Percentiles rank a stretch among this genome's conserved stretches.
Evolutionary conservation across 1,140 invertebrate species (phyloP).

Genomic region (Aphelenchoides besseyi): DNA sequence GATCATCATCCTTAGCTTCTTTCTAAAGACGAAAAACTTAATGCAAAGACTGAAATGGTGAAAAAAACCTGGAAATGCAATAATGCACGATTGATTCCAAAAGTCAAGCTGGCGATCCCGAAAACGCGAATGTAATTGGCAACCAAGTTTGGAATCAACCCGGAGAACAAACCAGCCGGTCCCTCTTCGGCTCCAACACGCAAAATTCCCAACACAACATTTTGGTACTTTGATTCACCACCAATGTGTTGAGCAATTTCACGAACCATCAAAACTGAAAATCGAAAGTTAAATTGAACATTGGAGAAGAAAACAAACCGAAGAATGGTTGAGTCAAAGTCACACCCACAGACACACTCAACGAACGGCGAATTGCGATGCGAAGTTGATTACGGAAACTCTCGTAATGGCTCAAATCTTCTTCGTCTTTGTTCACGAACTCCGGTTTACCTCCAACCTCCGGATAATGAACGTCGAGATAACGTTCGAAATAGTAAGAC

Average conservation of each 20-base stretch:
- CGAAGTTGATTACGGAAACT: conserved; percentile 43
- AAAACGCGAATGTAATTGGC: conserved; percentile 48
- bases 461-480: conserved; percentile 54
- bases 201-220: conserved; percentile 27
- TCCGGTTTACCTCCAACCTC: conserved; percentile 51
- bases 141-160: conserved; percentile 53
- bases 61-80: conserved; percentile 16
- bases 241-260: conserved; percentile 60
- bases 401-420: conserved; percentile 42
- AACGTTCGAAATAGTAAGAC: conserved; percentile 34
- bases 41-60: conserved; percentile 25
- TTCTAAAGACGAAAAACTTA: conserved; percentile 18
- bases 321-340: conserved; percentile 33
- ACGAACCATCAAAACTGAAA: conserved; percentile 55
- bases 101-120: conserved; percentile 35
- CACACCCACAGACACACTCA: conserved; percentile 6
- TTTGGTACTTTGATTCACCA: conserved; percentile 50
- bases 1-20: conserved; percentile 43
- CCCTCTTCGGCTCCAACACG: conserved; percentile 56
- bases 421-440: conserved; percentile 45
- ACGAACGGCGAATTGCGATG: conserved; percentile 41
- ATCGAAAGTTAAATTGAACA: conserved; percentile 8
- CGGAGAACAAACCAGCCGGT: conserved; percentile 51
- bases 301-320: conserved; percentile 36
- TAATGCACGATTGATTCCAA: conserved; percentile 43